Base-by-base conservation (phyloP, 1,140 invertebrate genomes). In the Hydropsyche tenuis region DNA sequence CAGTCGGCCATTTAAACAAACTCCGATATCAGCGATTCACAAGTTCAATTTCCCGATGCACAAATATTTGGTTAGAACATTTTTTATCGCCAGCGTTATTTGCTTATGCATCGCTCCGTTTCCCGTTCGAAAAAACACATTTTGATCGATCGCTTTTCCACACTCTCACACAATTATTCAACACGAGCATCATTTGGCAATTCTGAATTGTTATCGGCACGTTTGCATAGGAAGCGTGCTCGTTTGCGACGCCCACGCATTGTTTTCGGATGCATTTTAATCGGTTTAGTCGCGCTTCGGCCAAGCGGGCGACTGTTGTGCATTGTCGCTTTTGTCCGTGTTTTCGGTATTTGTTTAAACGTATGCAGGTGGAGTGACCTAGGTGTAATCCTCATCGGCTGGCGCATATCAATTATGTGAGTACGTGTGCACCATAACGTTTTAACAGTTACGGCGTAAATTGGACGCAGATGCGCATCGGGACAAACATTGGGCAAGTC, bases 311-410 rank as follows among this genome's bases (percentile, higher is more conserved):
- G 27, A 6, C 23, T 27, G 25, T 63, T 30, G 60, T 63, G 60
- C 60, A 63, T 27, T 63, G 4, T n/a, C 20, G 16, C 48, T 20
- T 18, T 53, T 53, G 48, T 53, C 48, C 16, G 16, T 16, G 16
- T 18, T 6, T 48, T 14, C 5, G 16, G 20, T 53, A 53, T 48
- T 16, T 48, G 4, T 27, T n/a, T 51, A 25, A 68, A 25, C 65
- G 23, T 51, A 48, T 46, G 68, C 68, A 70, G 68, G 46, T 70
- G 68, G 25, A 70, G 51, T 70, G 68, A 70, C 68, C 68, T 70
- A 70, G 68, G 68, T 70, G 30, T 9, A 56, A 70, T 56, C 48
- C 48, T 23, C 68, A 37, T 9, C 9, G 45, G 23, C 16, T 5
- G n/a, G 42, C 37, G 65, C 65, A 68, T 68, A 68, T 70, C 68